A percentile compares a stretch with the other conserved stretches of the same genome.
These are phyloP conservation scores for Hydrolagus colliei DNA, from an alignment of 2,797 vertebrate species.

Conservation along the genomic window DNA sequence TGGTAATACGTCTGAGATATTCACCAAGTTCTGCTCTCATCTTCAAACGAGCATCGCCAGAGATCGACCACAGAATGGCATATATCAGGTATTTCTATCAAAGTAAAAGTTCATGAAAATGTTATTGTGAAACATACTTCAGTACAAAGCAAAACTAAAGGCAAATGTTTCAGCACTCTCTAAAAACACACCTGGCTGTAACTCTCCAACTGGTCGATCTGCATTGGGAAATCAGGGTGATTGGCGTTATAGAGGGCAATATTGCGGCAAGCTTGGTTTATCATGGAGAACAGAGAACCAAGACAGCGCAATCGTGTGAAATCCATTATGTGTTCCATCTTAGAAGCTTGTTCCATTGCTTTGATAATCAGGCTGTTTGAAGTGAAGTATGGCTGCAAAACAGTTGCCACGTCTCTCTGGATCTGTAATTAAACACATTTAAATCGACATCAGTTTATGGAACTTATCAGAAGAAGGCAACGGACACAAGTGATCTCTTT, in stretches of 20 bases:
- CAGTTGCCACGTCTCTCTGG: slow-evolving; percentile 78
- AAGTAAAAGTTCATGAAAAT: slow-evolving; percentile 18
- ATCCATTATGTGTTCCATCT: slow-evolving; percentile 98
- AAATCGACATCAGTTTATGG: no score
- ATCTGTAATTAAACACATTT: slow-evolving; percentile 58
- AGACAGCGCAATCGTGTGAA: slow-evolving; percentile 90
- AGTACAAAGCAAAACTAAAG: slow-evolving; percentile 13
- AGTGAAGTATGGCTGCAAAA: slow-evolving; percentile 93
- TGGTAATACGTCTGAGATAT: slow-evolving; percentile 93
- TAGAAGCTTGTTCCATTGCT: slow-evolving; percentile 88
- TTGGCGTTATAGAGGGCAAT: slow-evolving; percentile 95
- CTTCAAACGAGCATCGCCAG: slow-evolving; percentile 90
- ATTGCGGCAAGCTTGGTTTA: slow-evolving; percentile 94
- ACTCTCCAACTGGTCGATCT: slow-evolving; percentile 85
- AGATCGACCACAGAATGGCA: slow-evolving; percentile 96
- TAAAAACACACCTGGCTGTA: slow-evolving; percentile 84
- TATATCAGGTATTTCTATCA: slow-evolving; percentile 86
- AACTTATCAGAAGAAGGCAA: no score
- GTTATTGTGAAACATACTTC: neutral
- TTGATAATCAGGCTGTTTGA: slow-evolving; percentile 92
- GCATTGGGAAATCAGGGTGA: slow-evolving; percentile 97
- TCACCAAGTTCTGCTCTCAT: slow-evolving; percentile 94
- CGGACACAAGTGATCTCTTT: no score
- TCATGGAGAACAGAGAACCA: slow-evolving; percentile 91
- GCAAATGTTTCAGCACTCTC: neutral